Base-by-base conservation (phyloP, 2,797 vertebrate genomes). In the Denticeps clupeoides region DNA sequence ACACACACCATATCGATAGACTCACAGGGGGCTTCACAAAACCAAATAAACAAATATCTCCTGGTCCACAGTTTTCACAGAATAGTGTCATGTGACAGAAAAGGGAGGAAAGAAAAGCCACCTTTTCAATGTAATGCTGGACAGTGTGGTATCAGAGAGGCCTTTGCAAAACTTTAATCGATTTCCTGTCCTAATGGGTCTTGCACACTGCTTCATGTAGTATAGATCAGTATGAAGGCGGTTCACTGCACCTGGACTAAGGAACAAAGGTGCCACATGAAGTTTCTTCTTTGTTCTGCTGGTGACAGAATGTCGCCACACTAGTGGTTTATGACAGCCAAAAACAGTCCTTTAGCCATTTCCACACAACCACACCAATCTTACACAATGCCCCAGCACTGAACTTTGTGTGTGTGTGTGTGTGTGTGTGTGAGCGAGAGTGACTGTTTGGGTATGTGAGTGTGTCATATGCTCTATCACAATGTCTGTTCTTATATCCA, bases 151-250 rank as follows among this genome's bases (percentile, higher is more conserved):
- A 25, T 45, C 8, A 28, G 58, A 58, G 41, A 47, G 33, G 7
- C 33, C 7, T 12, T 16, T 13, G 9, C 56, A 58, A 40, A 35
- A 54, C 59, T 69, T 53, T 64, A 60, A 75, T 73, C 56, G 62
- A 72, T 71, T 63, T 41, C 54, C 31, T 53, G 51, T 58, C 54
- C 60, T 49, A 58, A 51, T 52, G 62, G 16, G 55, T 56, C 65
- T 63, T 55, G 55, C 53, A 32, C 50, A 45, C 55, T 59, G 47
- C 46, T 16, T 8, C 35, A 32, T 18, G 33, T 33, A 4, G 33
- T 37, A 37, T 18, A 18, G 33, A 37, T 37, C 33, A 18, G 33
- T 18, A 33, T 8, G 16, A 18, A 8, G 2, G 15, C 3, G 32
- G 12, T 4, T 2, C 12, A 12, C 12, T 4, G 15, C 31, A 31